phyloP scores from a whole-genome alignment of 2,888 invertebrate species.

The Drosophila silvestris region DNA sequence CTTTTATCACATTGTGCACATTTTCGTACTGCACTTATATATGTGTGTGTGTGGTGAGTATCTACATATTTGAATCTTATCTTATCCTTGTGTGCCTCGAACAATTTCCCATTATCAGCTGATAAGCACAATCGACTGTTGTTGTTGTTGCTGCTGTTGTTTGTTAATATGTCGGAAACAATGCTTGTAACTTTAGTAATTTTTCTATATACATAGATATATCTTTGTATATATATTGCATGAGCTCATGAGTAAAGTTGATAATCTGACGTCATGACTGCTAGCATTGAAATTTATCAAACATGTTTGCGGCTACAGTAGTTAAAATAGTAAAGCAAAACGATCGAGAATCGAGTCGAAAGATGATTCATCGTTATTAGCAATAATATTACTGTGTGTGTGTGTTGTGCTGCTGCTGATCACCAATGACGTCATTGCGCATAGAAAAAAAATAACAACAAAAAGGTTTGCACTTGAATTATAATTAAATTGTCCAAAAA shows the following conservation, averaged over 20 bases:
- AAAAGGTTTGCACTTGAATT: conserved; percentile 64
- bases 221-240: not conserved
- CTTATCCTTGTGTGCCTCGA: conserved; percentile 59
- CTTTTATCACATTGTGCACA: conserved; percentile 30
- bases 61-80: conserved; percentile 62
- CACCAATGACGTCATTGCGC: conserved; percentile 50
- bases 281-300: conserved; percentile 35
- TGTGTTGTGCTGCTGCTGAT: conserved; percentile 4
- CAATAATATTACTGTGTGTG: not conserved
- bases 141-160: conserved; percentile 20
- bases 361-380: conserved; percentile 36
- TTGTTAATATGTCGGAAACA: conserved; percentile 53
- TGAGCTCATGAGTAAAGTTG: conserved; percentile 46
- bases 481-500: conserved; percentile 22
- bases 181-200: conserved; percentile 44
- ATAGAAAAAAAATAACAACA: conserved; percentile 13
- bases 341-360: not conserved
- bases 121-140: conserved; percentile 50
- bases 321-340: not conserved
- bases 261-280: conserved; percentile 54
- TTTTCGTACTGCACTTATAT: conserved; percentile 4
- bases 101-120: conserved; percentile 64
- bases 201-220: conserved; percentile 1
- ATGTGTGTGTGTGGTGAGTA: conserved; percentile 12
- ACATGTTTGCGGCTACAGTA: not conserved